These are phyloP conservation scores for Drosophila takahashii DNA, from an alignment of 1,140 invertebrate species.

Conservation along the genomic window DNA sequence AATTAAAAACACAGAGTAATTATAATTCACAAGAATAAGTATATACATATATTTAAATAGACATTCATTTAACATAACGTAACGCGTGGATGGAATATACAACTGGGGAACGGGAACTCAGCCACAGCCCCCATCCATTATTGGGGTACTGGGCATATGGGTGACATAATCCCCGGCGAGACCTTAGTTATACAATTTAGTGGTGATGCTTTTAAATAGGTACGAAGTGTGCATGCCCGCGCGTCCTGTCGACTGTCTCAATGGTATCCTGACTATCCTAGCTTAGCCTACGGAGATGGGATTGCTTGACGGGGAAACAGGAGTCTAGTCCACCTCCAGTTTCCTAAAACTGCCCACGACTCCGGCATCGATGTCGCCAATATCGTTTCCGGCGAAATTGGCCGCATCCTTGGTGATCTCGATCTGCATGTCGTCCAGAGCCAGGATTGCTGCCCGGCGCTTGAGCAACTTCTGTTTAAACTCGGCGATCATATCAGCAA, in stretches of 20 bases:
- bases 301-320: not conserved
- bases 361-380: constrained; percentile 88
- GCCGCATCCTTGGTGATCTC: constrained; percentile 88
- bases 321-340: constrained; percentile 90
- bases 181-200: constrained; percentile 61
- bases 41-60: constrained; percentile 64
- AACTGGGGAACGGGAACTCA: constrained; percentile 34
- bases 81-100: constrained; percentile 54
- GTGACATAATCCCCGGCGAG: constrained; percentile 13
- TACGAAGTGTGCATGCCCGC: constrained; percentile 59
- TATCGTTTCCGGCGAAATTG: constrained; percentile 87
- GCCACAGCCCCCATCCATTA: constrained; percentile 12
- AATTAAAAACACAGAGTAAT: not conserved
- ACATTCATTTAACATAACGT: constrained; percentile 61
- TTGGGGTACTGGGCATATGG: constrained; percentile 2
- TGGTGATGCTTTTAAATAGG: constrained; percentile 51
- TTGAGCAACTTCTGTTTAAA: constrained; percentile 89
- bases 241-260: constrained; percentile 71
- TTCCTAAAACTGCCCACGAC: constrained; percentile 92
- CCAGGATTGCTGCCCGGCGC: constrained; percentile 88
- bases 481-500: constrained; percentile 91
- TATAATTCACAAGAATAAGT: constrained; percentile 50
- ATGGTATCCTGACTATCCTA: constrained; percentile 73
- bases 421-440: constrained; percentile 92
- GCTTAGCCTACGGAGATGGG: constrained; percentile 46